Evolutionary conservation across 2,797 vertebrate genomes (phyloP).

Genomic region (Pelodytes ibericus): DNA sequence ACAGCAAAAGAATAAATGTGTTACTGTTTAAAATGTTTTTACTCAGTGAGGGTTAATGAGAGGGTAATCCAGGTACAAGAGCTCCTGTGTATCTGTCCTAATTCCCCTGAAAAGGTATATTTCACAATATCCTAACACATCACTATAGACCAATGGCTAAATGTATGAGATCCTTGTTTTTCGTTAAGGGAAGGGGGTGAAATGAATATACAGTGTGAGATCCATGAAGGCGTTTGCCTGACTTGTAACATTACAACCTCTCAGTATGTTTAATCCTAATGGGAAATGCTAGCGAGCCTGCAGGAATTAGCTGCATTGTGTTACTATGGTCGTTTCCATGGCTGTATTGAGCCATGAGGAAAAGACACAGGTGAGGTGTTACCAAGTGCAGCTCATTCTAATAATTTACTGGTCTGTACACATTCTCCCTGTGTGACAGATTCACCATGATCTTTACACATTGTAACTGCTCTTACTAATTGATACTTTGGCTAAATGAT

Average conservation of each 20-base stretch:
- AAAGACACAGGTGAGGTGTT: slow-evolving; percentile 67
- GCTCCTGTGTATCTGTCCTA: no score
- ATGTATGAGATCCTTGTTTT: no score
- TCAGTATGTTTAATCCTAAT: slow-evolving; percentile 48
- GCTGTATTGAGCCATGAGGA: slow-evolving; percentile 66
- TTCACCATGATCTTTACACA: not conserved
- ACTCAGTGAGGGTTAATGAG: no score
- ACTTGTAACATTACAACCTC: slow-evolving; percentile 47
- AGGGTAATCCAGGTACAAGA: no score
- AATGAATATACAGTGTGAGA: not conserved
- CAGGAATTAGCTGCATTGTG: slow-evolving; percentile 59
- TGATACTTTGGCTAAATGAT: not conserved
- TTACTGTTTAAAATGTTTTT: no score
- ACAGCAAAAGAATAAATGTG: no score
- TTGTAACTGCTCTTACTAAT: not conserved
- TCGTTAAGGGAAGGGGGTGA: no score
- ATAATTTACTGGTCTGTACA: slow-evolving; percentile 8
- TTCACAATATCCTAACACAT: no score
- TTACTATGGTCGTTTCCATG: slow-evolving; percentile 76
- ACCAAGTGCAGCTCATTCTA: slow-evolving; percentile 47
- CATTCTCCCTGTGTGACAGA: not conserved
- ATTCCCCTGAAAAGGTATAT: no score
- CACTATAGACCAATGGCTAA: no score
- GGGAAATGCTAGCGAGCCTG: slow-evolving; percentile 57
- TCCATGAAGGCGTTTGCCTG: slow-evolving; percentile 31